phyloP scores from a whole-genome alignment of 2,113 vertebrate genomes.

The Elaphurus davidianus region DNA sequence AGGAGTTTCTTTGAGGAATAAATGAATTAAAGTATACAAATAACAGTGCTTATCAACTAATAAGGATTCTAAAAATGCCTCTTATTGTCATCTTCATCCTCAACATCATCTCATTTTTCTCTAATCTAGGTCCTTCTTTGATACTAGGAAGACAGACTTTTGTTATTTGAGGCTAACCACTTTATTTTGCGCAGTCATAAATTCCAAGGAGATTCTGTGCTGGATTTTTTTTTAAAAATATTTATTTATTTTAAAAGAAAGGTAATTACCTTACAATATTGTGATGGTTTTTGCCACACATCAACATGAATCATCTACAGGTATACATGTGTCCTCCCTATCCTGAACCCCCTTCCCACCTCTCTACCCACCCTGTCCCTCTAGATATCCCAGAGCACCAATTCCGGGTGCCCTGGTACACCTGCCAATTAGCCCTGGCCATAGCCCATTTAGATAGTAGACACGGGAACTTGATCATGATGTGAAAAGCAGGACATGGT shows the following conservation, averaged over 20 bases:
- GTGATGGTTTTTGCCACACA: not conserved
- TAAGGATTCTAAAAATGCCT: not conserved
- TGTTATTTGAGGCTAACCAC: not conserved
- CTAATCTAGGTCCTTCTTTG: not conserved
- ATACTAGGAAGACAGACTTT: not conserved
- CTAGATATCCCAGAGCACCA: not conserved
- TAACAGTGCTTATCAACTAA: not conserved
- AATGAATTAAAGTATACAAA: not conserved
- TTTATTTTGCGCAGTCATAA: not conserved
- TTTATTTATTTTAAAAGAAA: not conserved
- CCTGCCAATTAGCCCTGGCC: not conserved
- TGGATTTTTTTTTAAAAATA: not conserved
- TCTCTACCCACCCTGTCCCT: not conserved
- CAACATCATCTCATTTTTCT: not conserved
- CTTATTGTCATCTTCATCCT: not conserved
- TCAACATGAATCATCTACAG: not conserved
- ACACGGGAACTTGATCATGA: not conserved
- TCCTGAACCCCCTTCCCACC: not conserved
- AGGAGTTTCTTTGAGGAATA: not conserved
- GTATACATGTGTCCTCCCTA: not conserved
- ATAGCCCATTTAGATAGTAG: not conserved
- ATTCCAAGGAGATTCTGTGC: not conserved
- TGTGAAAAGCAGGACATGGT: not conserved
- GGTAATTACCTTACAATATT: not conserved
- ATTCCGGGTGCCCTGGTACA: not conserved